Evolutionary conservation across 2,888 invertebrate genomes (phyloP), one percentile per base, ranked within the genome.

Genomic region (Tetramorium bicarinatum): DNA sequence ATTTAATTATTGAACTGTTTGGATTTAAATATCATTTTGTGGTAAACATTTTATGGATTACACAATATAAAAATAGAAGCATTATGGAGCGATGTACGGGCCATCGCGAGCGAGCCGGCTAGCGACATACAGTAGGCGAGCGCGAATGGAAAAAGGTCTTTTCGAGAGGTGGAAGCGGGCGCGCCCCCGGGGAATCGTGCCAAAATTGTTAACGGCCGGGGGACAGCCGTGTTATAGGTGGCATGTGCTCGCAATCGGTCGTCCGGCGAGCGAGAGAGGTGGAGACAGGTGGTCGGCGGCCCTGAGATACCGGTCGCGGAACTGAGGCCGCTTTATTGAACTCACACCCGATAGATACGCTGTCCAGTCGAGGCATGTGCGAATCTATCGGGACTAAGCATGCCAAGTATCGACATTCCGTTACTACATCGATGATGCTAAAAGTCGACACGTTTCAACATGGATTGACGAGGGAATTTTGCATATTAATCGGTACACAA

Each of bases 201-300:
- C 90, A 90, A 90, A 90, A 90, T 90, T 90, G 90, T 90, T 90
- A 90, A 90, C 87, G 89, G 85, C 85, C 87, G 84, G 82, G 86
- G 83, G 89, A 87, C 88, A 86, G 86, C 82, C 83, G 85, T 88
- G 89, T 90, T 89, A 85, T 88, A 87, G 86, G 88, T 86, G 88
- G 88, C 90, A 90, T 89, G 89, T 89, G 90, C 89, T 89, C 67
- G 89, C 88, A 89, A 90, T 90, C 90, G 89, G 87, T 90, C 85
- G 90, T 74, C 62, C 83, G 82, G 74, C 72, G 56, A 25, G 34
- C 25, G 56, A 61, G 82, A 85, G 82, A 85, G 84, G 84, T 38
- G 86, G 85, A 89, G 88, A 89, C 90, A 87, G 89, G 89, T 89
- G 90, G 89, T 76, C 85, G 85, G 56, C 85, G 85, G 84, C 84